Evolutionary conservation across 2,888 invertebrate genomes (phyloP).

Genomic region (Tipula confusa): DNA sequence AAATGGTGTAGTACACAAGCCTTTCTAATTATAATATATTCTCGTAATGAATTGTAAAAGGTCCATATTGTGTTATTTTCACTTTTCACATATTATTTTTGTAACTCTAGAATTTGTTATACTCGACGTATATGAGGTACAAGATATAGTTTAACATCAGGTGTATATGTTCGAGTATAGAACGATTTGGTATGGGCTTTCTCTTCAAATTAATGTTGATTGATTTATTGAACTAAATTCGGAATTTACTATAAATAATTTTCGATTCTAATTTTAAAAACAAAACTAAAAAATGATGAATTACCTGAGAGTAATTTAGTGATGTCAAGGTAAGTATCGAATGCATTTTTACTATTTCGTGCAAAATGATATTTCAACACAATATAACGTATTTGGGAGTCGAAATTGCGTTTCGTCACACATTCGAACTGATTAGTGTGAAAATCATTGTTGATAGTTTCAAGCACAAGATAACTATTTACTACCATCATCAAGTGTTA

Average conservation of each 20-base stretch:
- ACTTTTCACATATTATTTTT: neutral
- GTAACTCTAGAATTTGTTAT: neutral
- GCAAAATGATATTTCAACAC: neutral
- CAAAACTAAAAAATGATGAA: no score
- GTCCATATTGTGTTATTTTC: neutral
- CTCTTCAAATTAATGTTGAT: neutral
- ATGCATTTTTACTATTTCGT: neutral
- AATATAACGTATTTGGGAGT: no score
- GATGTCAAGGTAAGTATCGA: neutral
- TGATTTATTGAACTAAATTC: neutral
- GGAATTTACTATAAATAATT: neutral
- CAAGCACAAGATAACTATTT: neutral
- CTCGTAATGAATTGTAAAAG: neutral
- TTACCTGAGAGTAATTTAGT: neutral
- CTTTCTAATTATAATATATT: neutral
- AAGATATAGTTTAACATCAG: neutral
- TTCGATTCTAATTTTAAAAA: neutral
- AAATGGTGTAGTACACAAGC: neutral
- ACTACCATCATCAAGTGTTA: neutral
- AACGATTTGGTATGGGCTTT: neutral
- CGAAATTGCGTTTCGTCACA: no score
- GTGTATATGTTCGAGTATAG: neutral
- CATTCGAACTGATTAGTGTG: no score
- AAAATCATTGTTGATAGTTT: neutral
- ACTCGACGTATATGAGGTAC: neutral